Evolutionary conservation across 1,140 invertebrate genomes (phyloP).

Genomic region (Neelides sp.): DNA sequence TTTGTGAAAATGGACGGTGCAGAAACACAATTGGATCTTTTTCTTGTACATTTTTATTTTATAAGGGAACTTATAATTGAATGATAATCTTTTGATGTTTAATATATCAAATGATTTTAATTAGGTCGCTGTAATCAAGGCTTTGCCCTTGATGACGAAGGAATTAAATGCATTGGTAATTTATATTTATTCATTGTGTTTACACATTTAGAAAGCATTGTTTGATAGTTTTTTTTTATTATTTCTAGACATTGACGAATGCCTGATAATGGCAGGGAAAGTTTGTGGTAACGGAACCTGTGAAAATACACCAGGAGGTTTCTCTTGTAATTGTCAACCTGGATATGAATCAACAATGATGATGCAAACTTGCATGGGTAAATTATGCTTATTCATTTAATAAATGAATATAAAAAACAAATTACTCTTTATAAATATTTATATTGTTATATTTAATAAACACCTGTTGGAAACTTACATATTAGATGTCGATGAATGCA

Average conservation of each 20-base stretch:
- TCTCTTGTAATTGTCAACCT: constrained; percentile 62
- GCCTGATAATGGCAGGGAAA: constrained; percentile 65
- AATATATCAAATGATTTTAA: no score
- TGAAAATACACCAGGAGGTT: constrained; percentile 65
- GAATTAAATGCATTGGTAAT: constrained; percentile 59
- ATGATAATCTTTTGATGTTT: no score
- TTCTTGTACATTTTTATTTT: no score
- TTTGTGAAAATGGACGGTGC: constrained; percentile 68
- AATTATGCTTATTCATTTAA: constrained; percentile 29
- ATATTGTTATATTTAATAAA: constrained; percentile 5
- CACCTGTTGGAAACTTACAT: constrained; percentile 28
- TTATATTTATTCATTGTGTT: neutral
- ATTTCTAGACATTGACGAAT: constrained; percentile 50
- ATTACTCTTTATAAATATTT: constrained; percentile 6
- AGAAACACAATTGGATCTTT: constrained; percentile 54
- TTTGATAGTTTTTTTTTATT: no score
- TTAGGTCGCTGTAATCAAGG: constrained; percentile 58
- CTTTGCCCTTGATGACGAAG: constrained; percentile 58
- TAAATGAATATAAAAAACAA: neutral
- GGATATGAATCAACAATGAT: constrained; percentile 62
- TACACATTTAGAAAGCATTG: neutral
- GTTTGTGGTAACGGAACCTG: constrained; percentile 45
- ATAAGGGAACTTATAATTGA: no score
- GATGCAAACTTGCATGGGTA: constrained; percentile 73
- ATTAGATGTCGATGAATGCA: constrained; percentile 72